Conservation (phyloP, 2,797 vertebrate genomes). For the Cyprinodon diabolis region DNA sequence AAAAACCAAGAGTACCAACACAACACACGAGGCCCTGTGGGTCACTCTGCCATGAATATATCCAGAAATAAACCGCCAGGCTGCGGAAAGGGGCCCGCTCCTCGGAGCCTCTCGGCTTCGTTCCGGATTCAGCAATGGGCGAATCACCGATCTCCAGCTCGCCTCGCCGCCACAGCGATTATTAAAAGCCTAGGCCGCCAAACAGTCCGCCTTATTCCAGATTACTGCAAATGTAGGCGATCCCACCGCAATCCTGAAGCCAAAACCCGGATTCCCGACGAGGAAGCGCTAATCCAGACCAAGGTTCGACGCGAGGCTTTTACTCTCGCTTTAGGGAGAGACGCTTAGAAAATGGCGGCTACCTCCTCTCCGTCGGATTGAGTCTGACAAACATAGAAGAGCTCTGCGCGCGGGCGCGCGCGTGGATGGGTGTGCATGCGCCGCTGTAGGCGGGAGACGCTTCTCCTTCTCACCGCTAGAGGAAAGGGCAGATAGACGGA, state of each 20-base stretch:
- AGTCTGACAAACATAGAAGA: slow-evolving; percentile 83
- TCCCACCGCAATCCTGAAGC: slow-evolving; percentile 36
- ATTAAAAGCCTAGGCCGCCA: slow-evolving; percentile 61
- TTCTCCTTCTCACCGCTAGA: slow-evolving; percentile 77
- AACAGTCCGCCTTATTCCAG: slow-evolving; percentile 51
- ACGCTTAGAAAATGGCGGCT: slow-evolving; percentile 95
- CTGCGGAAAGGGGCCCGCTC: slow-evolving; percentile 50
- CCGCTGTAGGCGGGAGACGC: slow-evolving; percentile 82
- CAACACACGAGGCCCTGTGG: slow-evolving; percentile 42
- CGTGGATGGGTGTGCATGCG: slow-evolving; percentile 10
- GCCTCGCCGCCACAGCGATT: slow-evolving; percentile 70
- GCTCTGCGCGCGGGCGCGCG: slow-evolving; percentile 65
- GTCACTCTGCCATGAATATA: slow-evolving; percentile 65
- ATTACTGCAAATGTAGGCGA: slow-evolving; percentile 42
- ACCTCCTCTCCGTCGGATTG: slow-evolving; percentile 86
- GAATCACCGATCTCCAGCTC: slow-evolving; percentile 78
- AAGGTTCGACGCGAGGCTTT: slow-evolving; percentile 67
- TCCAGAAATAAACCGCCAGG: slow-evolving; percentile 44
- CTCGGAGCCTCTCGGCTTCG: slow-evolving; percentile 63
- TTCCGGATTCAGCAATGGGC: slow-evolving; percentile 83
- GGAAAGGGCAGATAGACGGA: slow-evolving; percentile 66
- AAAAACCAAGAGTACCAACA: slow-evolving; percentile 57
- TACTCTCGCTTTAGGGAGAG: slow-evolving; percentile 83
- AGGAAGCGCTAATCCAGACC: slow-evolving; percentile 46
- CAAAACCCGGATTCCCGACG: slow-evolving; percentile 48